These are phyloP conservation scores for Lacerta bilineata DNA, from an alignment of 2,797 vertebrate species.

Conservation along the genomic window DNA sequence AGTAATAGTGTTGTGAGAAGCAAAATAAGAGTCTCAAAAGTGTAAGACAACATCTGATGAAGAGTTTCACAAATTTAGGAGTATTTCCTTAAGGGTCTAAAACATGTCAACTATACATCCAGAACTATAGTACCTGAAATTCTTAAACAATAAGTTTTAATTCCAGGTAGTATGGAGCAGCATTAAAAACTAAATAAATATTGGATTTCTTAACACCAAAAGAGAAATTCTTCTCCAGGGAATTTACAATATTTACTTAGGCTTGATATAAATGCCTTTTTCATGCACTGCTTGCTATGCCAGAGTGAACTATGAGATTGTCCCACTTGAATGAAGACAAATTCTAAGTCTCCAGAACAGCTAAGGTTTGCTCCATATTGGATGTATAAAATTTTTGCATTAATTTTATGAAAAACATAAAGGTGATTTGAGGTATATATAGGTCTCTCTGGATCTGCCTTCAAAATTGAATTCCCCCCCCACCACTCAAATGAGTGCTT, in stretches of 20 bases:
- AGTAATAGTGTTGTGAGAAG: not conserved
- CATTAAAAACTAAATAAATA: conserved; percentile 27
- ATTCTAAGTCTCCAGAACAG: conserved; percentile 4
- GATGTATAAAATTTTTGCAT: not conserved
- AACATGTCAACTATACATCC: not conserved
- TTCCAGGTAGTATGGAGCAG: not conserved
- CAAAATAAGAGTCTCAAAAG: not conserved
- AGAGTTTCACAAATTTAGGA: not conserved
- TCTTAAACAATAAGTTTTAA: not conserved
- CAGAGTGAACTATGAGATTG: conserved; percentile 33
- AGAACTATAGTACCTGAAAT: not conserved
- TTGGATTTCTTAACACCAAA: not conserved
- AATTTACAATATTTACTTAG: conserved; percentile 28
- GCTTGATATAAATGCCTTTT: conserved; percentile 20
- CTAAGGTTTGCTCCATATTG: not conserved
- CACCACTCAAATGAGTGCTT: not conserved
- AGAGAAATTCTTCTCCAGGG: not conserved
- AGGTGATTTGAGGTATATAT: not conserved
- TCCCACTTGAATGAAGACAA: conserved; percentile 46
- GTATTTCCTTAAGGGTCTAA: not conserved
- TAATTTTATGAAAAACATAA: conserved; percentile 22
- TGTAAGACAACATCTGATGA: not conserved
- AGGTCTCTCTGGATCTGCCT: not conserved
- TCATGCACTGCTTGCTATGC: conserved; percentile 17
- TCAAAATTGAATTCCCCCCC: not conserved